Base-by-base conservation (phyloP, 2,888 invertebrate genomes). In the Chouioia cunea region DNA sequence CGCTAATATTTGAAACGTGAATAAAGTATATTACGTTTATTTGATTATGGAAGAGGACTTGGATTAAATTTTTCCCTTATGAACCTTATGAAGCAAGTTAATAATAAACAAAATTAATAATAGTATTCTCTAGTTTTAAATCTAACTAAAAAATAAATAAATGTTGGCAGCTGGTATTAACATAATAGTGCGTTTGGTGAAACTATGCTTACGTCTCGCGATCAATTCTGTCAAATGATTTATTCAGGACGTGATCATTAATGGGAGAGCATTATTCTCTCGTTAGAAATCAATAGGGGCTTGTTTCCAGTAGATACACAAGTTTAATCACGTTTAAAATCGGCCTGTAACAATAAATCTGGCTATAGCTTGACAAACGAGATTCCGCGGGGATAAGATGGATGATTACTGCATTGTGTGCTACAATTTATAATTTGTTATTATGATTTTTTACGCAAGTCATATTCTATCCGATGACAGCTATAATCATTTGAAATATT, bases 211-310 rank as follows among this genome's bases (percentile, higher is more conserved):
- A 48, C 54, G 58, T 63, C 48, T 58, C 76, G 36, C 10, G 77
- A 76, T 80, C 79, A 79, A 80, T 83, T 84, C 83, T 83, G 79
- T 80, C 79, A 79, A 83, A 83, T 83, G 82, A 84, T 83, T 83
- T 81, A 84, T 84, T 83, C 80, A 81, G 78, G 78, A 78, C 79
- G 77, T 79, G 79, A 83, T 82, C 82, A 83, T 82, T 83, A 83
- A 83, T 82, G 82, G 81, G 79, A 75, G 79, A 80, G 80, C 82
- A 83, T 84, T 82, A 82, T 79, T 81, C 81, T 81, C 81, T 80
- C 79, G 81, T 80, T 78, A 79, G 77, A 81, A 83, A 84, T 83
- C 83, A 83, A 84, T 83, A 82, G 80, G 14, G 47, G 27, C 52
- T 47, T 36, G 47, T 53, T 59, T 53, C 54, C 8, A 46, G 27